Evolutionary conservation across 2,888 invertebrate species (phyloP), one percentile per base, ranked within the genome.

Genomic region (Pristionchus japonicus): DNA sequence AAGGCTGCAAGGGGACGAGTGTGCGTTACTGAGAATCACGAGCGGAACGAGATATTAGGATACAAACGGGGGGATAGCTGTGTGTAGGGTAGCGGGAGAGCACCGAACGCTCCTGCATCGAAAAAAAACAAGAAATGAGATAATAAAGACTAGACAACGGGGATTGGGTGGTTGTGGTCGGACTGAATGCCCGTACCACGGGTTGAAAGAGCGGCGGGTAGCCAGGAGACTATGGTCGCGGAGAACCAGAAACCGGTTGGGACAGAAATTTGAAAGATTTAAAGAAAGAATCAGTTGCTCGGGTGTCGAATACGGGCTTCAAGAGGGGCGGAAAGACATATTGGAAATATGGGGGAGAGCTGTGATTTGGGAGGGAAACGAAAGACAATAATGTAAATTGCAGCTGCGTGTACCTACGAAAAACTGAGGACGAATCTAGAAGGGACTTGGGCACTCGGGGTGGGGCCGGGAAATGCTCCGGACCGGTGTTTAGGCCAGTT

Each of bases 131-230:
- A 27, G 3, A 1, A 77, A 47, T 77, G 77, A 77, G 77, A 77
- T 77, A 77, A 77, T 77, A 77, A 77, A 77, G 77, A 77, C 77
- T 77, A 77, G 77, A 47, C 27, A 70, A 70, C 70, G 40, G 77
- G 77, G 27, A 77, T 77, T n/a, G 74, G 74, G 27, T 23, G 43
- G 43, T 7, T 74, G 77, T n/a, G 77, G 43, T 15, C n/a, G 40
- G n/a, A 27, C 34, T 67, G 67, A 67, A 67, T 47, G 43, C 15
- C 43, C 43, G 43, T 11, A 27, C 77, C 77, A 77, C 77, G 77
- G 64, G 77, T 77, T 77, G 77, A 77, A 77, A 77, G 77, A 77
- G 47, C 77, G 77, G 77, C 77, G 77, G 77, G 77, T 77, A 77
- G 77, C 77, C 77, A 47, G 43, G 77, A 77, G 77, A 77, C 77